Evolutionary conservation across 2,113 vertebrate genomes (phyloP).

Genomic region (Serranochromis macrocephalus): DNA sequence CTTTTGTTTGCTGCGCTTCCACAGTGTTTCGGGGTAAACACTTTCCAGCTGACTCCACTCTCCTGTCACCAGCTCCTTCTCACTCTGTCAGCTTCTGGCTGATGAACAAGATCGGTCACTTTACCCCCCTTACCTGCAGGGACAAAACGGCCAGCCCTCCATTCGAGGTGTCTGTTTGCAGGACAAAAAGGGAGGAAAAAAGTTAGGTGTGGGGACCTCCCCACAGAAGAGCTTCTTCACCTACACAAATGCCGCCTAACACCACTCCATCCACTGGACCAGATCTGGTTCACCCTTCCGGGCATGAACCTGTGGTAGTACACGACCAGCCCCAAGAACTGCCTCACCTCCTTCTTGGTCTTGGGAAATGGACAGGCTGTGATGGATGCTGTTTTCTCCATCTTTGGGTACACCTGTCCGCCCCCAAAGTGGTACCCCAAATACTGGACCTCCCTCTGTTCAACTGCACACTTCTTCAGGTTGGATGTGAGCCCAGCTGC

Average conservation of each 20-base stretch:
- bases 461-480: neutral
- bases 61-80: fast-evolving
- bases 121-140: neutral
- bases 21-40: neutral
- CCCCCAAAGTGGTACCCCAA: neutral
- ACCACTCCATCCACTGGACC: neutral
- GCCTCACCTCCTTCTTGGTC: neutral
- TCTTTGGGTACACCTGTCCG: fast-evolving
- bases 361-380: fast-evolving
- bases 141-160: neutral
- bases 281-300: neutral
- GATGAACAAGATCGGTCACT: neutral
- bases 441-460: neutral
- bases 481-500: fast-evolving
- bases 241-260: fast-evolving
- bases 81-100: neutral
- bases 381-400: neutral
- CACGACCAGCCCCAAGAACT: fast-evolving
- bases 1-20: neutral
- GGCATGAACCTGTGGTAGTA: neutral
- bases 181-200: neutral
- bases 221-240: fast-evolving
- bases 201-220: neutral
- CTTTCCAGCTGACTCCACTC: neutral
- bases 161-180: neutral